A percentile compares a stretch with the other conserved stretches of the same genome.
Evolutionary conservation across 92 coral and sea anemone genomes (phyloP).

Genomic region (Nematostella vectensis): DNA sequence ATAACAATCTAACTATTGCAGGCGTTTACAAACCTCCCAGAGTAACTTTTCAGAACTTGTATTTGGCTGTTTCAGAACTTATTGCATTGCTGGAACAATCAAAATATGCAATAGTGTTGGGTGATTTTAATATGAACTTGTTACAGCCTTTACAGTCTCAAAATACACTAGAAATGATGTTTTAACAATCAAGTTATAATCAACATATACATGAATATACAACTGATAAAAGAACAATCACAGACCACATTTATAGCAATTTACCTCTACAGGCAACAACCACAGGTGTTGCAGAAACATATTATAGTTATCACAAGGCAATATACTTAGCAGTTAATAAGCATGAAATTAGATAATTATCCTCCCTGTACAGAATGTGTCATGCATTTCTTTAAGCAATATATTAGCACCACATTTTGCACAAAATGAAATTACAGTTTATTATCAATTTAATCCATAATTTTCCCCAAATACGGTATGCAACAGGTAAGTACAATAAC

Average conservation of each 20-base stretch:
- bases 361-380: constrained; percentile 9
- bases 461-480: too few species aligned
- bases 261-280: constrained; percentile 11
- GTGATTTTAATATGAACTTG: constrained; percentile 17
- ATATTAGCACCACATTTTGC: too few species aligned
- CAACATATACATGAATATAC: constrained; percentile 18
- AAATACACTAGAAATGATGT: constrained; percentile 9
- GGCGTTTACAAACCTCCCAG: constrained; percentile 20
- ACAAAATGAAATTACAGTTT: too few species aligned
- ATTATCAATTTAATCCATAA: too few species aligned
- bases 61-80: constrained; percentile 14
- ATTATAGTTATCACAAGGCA: constrained; percentile 22
- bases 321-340: constrained; percentile 17
- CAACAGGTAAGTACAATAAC: too few species aligned
- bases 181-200: constrained; percentile 23
- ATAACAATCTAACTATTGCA: constrained; percentile 6
- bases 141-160: constrained; percentile 12
- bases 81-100: constrained; percentile 1
- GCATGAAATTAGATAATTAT: constrained; percentile 9
- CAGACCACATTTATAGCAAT: constrained; percentile 26
- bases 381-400: constrained; percentile 7
- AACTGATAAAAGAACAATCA: too few species aligned
- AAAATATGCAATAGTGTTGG: constrained; percentile 15
- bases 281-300: constrained; percentile 26
- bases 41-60: constrained; percentile 10